Evolutionary conservation across 2,888 invertebrate genomes (phyloP).

Genomic region (Itoplectis maculator): DNA sequence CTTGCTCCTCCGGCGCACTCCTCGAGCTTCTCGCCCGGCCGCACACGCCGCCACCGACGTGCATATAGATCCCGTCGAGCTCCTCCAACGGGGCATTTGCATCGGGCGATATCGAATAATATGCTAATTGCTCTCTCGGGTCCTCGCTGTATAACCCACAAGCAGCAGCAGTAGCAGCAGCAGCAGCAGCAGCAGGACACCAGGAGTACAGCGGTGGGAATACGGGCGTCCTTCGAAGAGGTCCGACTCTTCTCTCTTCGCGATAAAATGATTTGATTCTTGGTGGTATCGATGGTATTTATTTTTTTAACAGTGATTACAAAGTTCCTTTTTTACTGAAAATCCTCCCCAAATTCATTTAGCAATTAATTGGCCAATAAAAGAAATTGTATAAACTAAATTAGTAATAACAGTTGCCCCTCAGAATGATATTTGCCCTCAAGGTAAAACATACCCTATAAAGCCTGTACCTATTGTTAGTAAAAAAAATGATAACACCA

Average conservation of each 20-base stretch:
- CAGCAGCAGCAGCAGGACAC: background rate
- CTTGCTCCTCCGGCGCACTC: constrained; percentile 34
- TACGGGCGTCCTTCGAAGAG: constrained; percentile 38
- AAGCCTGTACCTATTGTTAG: constrained; percentile 91
- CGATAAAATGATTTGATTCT: constrained; percentile 40
- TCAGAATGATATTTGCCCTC: constrained; percentile 94
- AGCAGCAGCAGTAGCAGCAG: constrained; percentile 33
- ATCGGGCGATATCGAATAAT: constrained; percentile 66
- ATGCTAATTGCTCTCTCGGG: constrained; percentile 64
- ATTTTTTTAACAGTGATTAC: no score
- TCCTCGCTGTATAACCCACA: constrained; percentile 37
- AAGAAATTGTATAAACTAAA: constrained; percentile 90
- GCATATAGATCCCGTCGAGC: constrained; percentile 46
- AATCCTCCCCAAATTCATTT: constrained; percentile 90
- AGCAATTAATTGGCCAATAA: constrained; percentile 88
- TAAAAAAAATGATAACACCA: constrained; percentile 88
- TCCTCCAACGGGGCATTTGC: constrained; percentile 59
- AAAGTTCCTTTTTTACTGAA: no score
- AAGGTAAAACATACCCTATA: constrained; percentile 91
- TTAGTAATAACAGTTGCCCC: constrained; percentile 93
- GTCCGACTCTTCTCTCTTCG: constrained; percentile 39
- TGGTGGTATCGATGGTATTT: no score
- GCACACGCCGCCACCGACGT: constrained; percentile 17
- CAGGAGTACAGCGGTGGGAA: constrained; percentile 27
- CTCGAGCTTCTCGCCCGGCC: constrained; percentile 50